Percentiles rank a stretch among this genome's conserved stretches.
phyloP scores from a whole-genome alignment of 2,888 invertebrate species.

The Callimorpha dominula region DNA sequence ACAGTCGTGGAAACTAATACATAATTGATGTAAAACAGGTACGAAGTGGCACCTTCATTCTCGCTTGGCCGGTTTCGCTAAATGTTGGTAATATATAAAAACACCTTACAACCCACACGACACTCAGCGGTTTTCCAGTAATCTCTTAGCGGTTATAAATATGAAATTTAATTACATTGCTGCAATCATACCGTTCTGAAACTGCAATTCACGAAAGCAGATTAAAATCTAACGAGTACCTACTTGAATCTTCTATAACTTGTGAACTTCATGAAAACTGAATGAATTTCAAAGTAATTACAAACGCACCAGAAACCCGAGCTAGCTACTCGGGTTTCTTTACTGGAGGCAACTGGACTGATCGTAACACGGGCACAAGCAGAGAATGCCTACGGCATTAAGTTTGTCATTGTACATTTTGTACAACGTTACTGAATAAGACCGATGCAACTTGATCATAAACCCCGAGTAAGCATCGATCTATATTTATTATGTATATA shows the following conservation, averaged over 20 bases:
- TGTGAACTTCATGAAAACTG: no score
- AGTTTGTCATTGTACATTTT: no score
- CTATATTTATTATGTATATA: no score
- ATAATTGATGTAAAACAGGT: slow-evolving; percentile 1
- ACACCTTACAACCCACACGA: slow-evolving; percentile 12
- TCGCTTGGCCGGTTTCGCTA: not conserved
- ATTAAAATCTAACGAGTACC: not conserved
- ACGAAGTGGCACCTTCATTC: slow-evolving; percentile 10
- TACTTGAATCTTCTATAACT: not conserved
- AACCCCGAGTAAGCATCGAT: no score
- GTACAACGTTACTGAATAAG: no score
- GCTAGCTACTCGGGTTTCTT: no score
- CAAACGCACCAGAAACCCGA: no score
- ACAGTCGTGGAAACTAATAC: slow-evolving; percentile 4
- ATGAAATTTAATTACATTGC: not conserved
- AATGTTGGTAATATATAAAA: slow-evolving; percentile 8
- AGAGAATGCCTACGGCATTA: no score
- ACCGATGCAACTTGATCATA: no score
- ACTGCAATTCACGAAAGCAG: not conserved
- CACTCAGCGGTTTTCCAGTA: slow-evolving; percentile 11
- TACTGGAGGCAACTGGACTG: no score
- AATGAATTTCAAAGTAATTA: no score
- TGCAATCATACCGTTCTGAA: not conserved
- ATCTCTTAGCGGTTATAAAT: not conserved
- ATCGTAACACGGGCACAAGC: no score